Percentiles rank a stretch among this genome's conserved stretches.
These are phyloP conservation scores for Hermaeophaga mercurialis DNA, from an alignment of 2,888 invertebrate genomes.

Conservation along the genomic window DNA sequence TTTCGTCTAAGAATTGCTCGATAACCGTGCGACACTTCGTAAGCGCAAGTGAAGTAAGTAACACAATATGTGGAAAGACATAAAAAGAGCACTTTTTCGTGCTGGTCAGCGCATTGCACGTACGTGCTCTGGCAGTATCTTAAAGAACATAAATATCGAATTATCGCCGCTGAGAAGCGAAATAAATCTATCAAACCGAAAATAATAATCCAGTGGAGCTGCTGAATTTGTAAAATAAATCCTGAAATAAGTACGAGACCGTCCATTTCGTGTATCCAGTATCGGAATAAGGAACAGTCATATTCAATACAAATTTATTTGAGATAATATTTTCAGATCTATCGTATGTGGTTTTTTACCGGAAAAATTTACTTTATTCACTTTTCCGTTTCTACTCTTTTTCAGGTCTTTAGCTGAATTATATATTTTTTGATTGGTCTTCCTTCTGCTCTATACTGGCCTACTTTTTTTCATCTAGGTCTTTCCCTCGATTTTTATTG, in stretches of 20 bases:
- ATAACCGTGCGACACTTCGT: no score
- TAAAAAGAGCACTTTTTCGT: constrained; percentile 36
- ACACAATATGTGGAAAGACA: constrained; percentile 37
- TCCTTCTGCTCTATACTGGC: no score
- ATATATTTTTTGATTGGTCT: no score
- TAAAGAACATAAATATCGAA: constrained; percentile 38
- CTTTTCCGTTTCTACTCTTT: no score
- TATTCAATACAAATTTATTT: no score
- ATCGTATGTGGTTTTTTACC: no score
- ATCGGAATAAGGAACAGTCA: background rate
- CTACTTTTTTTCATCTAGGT: no score
- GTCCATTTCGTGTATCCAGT: background rate
- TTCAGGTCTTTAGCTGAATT: no score
- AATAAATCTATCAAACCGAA: constrained; percentile 39
- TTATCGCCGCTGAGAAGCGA: constrained; percentile 34
- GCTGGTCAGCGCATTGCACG: constrained; percentile 38
- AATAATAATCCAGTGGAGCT: constrained; percentile 35
- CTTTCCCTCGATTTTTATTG: no score
- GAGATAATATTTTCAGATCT: no score
- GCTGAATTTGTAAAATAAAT: constrained; percentile 33
- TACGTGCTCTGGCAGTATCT: constrained; percentile 40
- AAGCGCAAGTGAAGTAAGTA: constrained; percentile 15
- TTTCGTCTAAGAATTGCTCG: no score
- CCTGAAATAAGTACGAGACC: constrained; percentile 20
- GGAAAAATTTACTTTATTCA: no score